Evolutionary conservation across 2,797 vertebrate species (phyloP).

Genomic region (Rhincodon typus): DNA sequence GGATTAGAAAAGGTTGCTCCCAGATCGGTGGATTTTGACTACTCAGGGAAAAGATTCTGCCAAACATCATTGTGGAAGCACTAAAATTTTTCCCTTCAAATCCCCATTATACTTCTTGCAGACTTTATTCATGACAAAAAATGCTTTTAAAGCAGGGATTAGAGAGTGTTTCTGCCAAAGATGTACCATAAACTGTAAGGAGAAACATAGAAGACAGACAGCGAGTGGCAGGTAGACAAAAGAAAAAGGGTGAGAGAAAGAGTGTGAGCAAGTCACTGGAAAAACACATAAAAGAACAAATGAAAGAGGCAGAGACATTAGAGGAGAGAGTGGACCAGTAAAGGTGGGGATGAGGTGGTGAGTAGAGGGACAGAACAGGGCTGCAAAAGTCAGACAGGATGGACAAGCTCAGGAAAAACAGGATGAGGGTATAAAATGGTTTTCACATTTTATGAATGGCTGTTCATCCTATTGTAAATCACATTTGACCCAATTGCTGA

Average conservation of each 20-base stretch:
- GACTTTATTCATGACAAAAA: not conserved
- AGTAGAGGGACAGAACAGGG: not conserved
- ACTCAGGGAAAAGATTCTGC: not conserved
- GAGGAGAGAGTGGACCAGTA: not conserved
- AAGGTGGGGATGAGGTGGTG: not conserved
- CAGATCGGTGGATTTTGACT: not conserved
- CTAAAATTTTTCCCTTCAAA: not conserved
- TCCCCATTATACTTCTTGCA: not conserved
- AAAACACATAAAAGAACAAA: not conserved
- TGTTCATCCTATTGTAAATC: no score
- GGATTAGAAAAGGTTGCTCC: not conserved
- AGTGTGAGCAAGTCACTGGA: no score
- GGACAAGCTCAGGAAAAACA: no score
- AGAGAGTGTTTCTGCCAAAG: not conserved
- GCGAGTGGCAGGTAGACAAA: not conserved
- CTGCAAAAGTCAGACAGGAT: not conserved
- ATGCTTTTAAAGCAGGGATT: not conserved
- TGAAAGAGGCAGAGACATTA: not conserved
- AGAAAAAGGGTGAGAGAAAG: not conserved
- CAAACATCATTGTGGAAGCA: not conserved
- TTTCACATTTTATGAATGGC: not conserved
- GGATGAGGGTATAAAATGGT: not conserved
- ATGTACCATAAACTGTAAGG: not conserved
- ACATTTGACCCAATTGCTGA: no score
- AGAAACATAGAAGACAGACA: not conserved